These are phyloP conservation scores for Parasteatoda lunata DNA, from an alignment of 2,888 invertebrate genomes.

Conservation along the genomic window DNA sequence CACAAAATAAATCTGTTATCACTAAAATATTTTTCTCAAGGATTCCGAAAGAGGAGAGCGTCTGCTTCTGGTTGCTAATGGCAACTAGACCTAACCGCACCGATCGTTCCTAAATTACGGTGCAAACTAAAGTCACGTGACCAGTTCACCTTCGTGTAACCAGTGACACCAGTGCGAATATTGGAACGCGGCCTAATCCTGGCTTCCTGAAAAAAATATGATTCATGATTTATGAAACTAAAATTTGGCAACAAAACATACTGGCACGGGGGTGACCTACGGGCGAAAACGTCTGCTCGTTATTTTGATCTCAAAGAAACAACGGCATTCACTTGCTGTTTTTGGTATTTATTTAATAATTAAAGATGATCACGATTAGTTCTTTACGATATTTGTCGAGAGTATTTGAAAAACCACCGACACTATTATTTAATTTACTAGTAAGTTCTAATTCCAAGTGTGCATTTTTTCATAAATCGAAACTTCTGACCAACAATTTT, in stretches of 20 bases:
- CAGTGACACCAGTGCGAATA: too few species aligned
- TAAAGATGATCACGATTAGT: neutral
- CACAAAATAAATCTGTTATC: too few species aligned
- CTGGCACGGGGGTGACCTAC: neutral
- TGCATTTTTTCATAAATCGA: constrained; percentile 19
- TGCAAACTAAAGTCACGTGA: too few species aligned
- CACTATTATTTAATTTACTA: neutral
- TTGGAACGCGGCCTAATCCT: too few species aligned
- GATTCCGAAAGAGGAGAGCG: too few species aligned
- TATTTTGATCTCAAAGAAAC: neutral
- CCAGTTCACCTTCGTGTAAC: too few species aligned
- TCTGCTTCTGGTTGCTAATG: too few species aligned
- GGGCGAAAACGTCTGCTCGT: neutral
- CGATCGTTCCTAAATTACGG: too few species aligned
- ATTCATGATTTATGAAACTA: neutral
- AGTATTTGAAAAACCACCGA: neutral
- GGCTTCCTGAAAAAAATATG: too few species aligned
- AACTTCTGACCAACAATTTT: neutral
- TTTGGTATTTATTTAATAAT: neutral
- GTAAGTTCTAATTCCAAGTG: neutral
- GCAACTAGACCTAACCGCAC: too few species aligned
- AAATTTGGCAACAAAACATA: neutral
- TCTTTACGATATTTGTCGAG: neutral
- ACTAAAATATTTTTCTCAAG: too few species aligned
- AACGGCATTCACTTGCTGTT: neutral